phyloP scores from a whole-genome alignment of 2,797 vertebrate genomes.

The Karalla daura region DNA sequence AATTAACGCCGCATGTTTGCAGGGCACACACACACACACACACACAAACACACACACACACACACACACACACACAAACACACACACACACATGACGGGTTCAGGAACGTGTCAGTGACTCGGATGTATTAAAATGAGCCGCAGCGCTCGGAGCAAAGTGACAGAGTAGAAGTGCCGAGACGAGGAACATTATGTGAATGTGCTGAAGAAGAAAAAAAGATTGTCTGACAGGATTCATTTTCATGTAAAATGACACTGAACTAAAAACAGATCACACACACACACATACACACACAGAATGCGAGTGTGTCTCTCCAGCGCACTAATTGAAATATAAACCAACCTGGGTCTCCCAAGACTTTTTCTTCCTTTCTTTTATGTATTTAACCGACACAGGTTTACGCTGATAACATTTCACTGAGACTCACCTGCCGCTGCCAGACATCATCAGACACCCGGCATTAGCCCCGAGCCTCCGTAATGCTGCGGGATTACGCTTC shows the following conservation, averaged over 20 bases:
- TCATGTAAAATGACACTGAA: not conserved
- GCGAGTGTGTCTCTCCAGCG: too few species aligned
- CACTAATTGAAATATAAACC: too few species aligned
- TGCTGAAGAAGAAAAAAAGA: constrained; percentile 3
- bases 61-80: not conserved
- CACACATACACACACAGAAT: not conserved
- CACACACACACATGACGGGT: not conserved
- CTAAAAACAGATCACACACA: not conserved
- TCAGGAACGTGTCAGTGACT: not conserved
- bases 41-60: not conserved
- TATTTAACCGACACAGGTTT: too few species aligned
- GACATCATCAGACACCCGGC: not conserved
- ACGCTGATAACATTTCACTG: too few species aligned
- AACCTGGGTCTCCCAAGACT: too few species aligned
- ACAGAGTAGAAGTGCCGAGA: not conserved
- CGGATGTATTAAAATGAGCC: not conserved
- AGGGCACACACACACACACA: not conserved
- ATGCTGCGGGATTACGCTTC: not conserved
- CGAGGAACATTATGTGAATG: not conserved
- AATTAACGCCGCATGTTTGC: not conserved
- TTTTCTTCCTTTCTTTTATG: too few species aligned
- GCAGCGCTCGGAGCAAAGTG: not conserved
- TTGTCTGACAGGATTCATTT: not conserved
- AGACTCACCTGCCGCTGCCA: too few species aligned
- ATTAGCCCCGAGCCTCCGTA: not conserved